These are phyloP conservation scores for Drosophila pruinosa DNA, from an alignment of 1,140 invertebrate species.

Conservation along the genomic window DNA sequence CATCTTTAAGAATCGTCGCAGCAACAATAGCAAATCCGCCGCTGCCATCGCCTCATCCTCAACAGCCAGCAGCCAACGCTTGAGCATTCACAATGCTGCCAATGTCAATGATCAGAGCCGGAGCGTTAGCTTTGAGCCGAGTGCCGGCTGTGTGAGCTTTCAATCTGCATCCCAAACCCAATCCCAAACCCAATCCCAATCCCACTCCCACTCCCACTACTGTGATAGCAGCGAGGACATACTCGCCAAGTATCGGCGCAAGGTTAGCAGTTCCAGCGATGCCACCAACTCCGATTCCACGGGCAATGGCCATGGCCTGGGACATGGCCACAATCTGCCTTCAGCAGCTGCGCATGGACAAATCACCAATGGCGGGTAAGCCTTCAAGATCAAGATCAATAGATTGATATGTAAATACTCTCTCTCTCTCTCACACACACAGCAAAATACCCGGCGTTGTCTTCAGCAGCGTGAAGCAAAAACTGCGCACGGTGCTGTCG, in stretches of 20 bases:
- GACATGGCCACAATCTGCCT: neutral
- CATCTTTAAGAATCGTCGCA: conserved; percentile 86
- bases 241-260: conserved; percentile 95
- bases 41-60: neutral
- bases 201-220: conserved; percentile 24
- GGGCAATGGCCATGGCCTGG: conserved; percentile 59
- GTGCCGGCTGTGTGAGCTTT: conserved; percentile 36
- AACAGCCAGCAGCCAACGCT: conserved; percentile 7
- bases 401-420: neutral
- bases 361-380: conserved; percentile 57
- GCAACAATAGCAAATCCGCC: conserved; percentile 75
- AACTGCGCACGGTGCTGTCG: conserved; percentile 95
- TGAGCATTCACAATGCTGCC: conserved; percentile 38
- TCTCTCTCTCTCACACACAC: neutral
- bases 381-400: neutral
- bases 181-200: neutral
- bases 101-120: conserved; percentile 28
- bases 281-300: conserved; percentile 83
- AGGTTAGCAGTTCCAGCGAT: conserved; percentile 87
- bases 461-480: conserved; percentile 95
- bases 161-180: neutral
- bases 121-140: conserved; percentile 74
- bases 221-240: conserved; percentile 91
- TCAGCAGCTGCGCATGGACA: conserved; percentile 30
- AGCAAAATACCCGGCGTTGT: conserved; percentile 45